phyloP scores from a whole-genome alignment of 2,888 invertebrate species.

The Sarcophaga carnaria region DNA sequence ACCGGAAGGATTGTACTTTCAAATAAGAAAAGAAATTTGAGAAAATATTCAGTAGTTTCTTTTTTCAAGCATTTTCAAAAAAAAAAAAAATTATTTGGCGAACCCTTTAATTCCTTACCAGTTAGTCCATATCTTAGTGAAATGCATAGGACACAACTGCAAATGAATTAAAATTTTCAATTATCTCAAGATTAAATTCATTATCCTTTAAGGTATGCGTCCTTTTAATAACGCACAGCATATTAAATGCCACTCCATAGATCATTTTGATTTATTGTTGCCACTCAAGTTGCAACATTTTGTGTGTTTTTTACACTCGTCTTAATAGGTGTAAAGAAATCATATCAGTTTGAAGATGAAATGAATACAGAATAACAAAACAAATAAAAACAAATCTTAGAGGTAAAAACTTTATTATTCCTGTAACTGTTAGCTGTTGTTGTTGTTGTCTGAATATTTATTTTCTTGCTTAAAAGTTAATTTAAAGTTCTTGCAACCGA shows the following conservation, averaged over 20 bases:
- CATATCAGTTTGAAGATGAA: constrained; percentile 22
- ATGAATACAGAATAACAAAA: not conserved
- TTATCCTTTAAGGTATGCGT: not conserved
- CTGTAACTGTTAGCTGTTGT: not conserved
- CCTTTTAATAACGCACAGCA: not conserved
- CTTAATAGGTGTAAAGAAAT: constrained; percentile 62
- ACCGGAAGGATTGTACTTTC: too few species aligned
- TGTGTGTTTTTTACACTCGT: constrained; percentile 40
- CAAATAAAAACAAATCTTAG: constrained; percentile 27
- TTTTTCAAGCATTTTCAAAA: too few species aligned
- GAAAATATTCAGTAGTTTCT: too few species aligned
- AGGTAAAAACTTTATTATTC: constrained; percentile 46
- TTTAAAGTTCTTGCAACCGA: constrained; percentile 65
- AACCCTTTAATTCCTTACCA: too few species aligned
- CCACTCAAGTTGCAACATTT: constrained; percentile 20
- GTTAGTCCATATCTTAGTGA: too few species aligned
- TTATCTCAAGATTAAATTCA: not conserved
- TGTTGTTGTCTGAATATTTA: constrained; percentile 18
- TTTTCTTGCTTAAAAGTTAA: constrained; percentile 61
- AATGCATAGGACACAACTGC: too few species aligned
- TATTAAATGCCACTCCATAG: constrained; percentile 34
- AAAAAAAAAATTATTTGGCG: too few species aligned
- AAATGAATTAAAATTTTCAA: too few species aligned
- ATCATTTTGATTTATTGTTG: constrained; percentile 67
- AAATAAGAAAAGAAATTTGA: too few species aligned